A percentile compares a stretch with the other conserved stretches of the same genome.
Conservation (phyloP, 2,888 invertebrate genomes). For the Drosophila basisetae region DNA sequence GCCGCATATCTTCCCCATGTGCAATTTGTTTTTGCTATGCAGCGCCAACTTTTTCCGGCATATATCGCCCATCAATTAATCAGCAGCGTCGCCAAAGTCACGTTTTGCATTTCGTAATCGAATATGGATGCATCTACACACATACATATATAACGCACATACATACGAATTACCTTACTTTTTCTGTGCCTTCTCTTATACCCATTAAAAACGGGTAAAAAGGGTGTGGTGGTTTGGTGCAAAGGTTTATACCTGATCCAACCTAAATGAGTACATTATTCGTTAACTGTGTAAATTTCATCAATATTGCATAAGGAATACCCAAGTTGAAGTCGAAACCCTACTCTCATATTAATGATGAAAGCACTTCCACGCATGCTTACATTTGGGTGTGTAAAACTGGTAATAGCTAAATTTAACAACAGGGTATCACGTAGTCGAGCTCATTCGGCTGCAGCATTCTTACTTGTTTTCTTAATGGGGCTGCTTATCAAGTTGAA, state of each 20-base stretch:
- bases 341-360: too few species aligned
- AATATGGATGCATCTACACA: conserved; percentile 24
- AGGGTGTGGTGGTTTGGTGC: not conserved
- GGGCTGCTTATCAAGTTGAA: conserved; percentile 75
- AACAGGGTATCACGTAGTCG: not conserved
- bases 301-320: not conserved
- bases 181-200: conserved; percentile 7
- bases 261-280: not conserved
- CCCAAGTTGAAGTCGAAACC: not conserved
- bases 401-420: too few species aligned
- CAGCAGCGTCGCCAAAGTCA: conserved; percentile 68
- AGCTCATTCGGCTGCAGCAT: not conserved
- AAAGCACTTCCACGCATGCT: not conserved
- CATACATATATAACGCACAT: conserved; percentile 13
- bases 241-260: not conserved
- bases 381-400: not conserved
- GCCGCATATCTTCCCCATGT: conserved; percentile 6
- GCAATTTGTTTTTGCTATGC: conserved; percentile 13
- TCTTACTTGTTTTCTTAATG: conserved; percentile 53
- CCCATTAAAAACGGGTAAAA: conserved; percentile 3
- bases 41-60: conserved; percentile 48
- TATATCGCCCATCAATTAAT: conserved; percentile 59
- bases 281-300: not conserved
- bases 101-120: conserved; percentile 72
- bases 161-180: conserved; percentile 25